Percentiles rank a stretch among this genome's conserved stretches.
Evolutionary conservation across 2,113 vertebrate genomes (phyloP).

Genomic region (Phrynosoma platyrhinos): DNA sequence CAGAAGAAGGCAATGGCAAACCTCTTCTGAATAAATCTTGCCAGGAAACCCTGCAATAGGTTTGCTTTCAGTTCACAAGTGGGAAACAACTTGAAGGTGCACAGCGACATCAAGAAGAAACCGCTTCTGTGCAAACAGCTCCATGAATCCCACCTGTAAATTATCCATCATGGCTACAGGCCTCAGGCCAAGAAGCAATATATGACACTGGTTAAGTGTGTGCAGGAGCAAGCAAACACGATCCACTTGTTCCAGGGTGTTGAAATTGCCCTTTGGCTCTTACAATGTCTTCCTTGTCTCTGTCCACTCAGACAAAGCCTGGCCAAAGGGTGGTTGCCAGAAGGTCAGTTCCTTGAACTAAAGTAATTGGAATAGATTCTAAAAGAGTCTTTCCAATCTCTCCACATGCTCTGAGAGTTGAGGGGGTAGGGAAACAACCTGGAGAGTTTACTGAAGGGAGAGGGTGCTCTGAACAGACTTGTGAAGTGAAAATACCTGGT

Average conservation of each 20-base stretch:
- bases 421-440: no score
- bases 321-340: not conserved
- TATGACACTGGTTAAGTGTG: not conserved
- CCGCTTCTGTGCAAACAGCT: no score
- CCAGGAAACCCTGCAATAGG: no score
- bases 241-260: not conserved
- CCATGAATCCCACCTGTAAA: not conserved
- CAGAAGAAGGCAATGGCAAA: no score
- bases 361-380: not conserved
- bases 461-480: not conserved
- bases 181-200: not conserved
- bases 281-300: not conserved
- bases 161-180: no score
- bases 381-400: not conserved
- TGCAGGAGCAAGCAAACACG: not conserved
- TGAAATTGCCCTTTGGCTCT: not conserved
- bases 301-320: not conserved
- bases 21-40: no score
- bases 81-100: no score
- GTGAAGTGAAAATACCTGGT: not conserved
- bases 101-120: no score
- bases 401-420: not conserved
- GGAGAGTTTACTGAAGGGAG: not conserved
- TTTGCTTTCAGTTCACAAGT: no score
- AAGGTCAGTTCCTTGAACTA: not conserved